Percentiles rank a stretch among this genome's conserved stretches.
Evolutionary conservation across 37 sponge, comb jelly and placozoan genomes (phyloP).

Genomic region (Bolinopsis microptera): DNA sequence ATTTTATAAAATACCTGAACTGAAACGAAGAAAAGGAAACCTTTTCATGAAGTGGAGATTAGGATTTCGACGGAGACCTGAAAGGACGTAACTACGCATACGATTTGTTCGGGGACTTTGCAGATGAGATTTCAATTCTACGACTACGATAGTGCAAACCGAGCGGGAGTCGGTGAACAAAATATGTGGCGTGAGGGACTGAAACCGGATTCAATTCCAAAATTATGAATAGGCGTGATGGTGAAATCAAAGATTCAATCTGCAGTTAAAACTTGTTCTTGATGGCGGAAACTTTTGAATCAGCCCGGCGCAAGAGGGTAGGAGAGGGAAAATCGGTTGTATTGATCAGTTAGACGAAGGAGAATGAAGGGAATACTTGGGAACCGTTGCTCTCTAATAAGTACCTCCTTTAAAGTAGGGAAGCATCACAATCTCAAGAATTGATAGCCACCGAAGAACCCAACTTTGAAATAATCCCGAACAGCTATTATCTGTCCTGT

Average conservation of each 20-base stretch:
- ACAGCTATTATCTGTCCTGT: background rate
- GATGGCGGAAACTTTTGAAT: background rate
- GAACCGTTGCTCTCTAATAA: background rate
- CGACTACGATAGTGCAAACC: background rate
- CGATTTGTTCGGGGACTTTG: background rate
- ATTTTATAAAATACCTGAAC: slow-evolving; percentile 28
- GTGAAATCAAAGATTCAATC: background rate
- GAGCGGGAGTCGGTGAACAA: background rate
- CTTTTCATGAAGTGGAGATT: background rate
- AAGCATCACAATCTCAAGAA: too few relatives aligned
- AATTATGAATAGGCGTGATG: background rate
- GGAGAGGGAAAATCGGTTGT: background rate
- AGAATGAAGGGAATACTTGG: background rate
- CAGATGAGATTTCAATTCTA: background rate
- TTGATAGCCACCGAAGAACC: background rate
- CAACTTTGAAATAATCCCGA: background rate
- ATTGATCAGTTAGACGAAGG: background rate
- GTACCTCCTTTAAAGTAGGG: too few relatives aligned
- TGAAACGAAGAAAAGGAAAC: background rate
- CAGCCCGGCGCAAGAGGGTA: background rate
- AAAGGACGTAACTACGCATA: background rate
- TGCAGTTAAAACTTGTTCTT: background rate
- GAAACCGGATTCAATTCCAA: background rate
- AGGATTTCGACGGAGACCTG: background rate
- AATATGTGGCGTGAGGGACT: background rate